phyloP scores from a whole-genome alignment of 2,113 vertebrate genomes.

The Crypturellus undulatus region DNA sequence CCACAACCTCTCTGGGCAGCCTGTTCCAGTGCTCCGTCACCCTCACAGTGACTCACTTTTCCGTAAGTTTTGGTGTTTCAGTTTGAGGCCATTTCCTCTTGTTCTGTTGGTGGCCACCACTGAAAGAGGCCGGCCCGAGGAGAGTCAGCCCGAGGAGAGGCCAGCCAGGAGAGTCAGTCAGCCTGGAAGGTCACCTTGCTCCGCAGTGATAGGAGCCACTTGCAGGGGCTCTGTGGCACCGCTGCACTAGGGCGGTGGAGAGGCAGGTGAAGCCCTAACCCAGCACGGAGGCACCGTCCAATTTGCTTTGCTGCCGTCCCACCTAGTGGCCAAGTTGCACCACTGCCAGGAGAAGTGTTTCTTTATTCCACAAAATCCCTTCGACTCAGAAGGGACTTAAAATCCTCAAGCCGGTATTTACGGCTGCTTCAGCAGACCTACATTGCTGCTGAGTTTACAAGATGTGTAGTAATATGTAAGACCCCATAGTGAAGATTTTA shows the following conservation, averaged over 20 bases:
- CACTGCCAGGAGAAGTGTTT: background rate
- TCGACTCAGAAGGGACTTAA: background rate
- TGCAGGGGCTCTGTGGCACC: background rate
- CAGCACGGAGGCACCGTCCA: background rate
- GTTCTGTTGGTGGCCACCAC: too few relatives aligned
- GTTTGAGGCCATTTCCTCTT: too few relatives aligned
- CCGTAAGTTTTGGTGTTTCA: too few relatives aligned
- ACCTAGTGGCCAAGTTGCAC: conserved; percentile 49
- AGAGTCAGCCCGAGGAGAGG: too few relatives aligned
- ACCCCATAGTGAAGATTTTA: conserved; percentile 19
- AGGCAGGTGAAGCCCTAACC: conserved; percentile 14
- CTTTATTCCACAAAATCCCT: background rate
- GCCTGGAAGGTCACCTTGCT: background rate
- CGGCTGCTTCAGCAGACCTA: background rate
- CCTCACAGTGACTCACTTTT: too few relatives aligned
- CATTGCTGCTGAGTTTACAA: background rate
- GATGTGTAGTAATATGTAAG: background rate
- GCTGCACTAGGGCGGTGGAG: background rate
- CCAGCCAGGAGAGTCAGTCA: background rate
- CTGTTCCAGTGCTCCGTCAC: too few relatives aligned
- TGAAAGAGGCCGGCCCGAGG: too few relatives aligned
- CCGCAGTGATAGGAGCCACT: conserved; percentile 33
- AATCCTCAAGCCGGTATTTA: background rate
- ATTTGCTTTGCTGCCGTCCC: conserved; percentile 53
- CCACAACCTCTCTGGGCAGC: too few relatives aligned